Evolutionary conservation across 64 coral and sea anemone genomes (phyloP).

Genomic region (Stichodactyla mertensii): DNA sequence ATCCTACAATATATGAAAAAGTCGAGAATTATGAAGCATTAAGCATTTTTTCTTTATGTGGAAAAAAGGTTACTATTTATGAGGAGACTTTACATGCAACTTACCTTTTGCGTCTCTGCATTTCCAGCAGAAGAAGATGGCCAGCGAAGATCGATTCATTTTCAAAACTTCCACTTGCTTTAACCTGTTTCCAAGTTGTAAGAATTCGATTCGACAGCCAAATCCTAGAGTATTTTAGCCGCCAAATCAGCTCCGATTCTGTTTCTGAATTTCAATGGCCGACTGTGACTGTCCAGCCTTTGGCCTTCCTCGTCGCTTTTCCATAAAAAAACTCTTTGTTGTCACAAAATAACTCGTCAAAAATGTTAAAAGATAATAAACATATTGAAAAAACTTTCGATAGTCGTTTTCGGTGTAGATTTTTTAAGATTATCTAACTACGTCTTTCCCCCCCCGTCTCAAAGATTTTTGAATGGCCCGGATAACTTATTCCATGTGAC

Average conservation of each 20-base stretch:
- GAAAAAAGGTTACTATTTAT: no score
- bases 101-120: no score
- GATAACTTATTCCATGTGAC: slow-evolving; percentile 1
- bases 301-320: not conserved
- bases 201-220: no score
- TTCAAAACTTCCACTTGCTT: no score
- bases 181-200: no score
- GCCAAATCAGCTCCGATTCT: not conserved
- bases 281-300: not conserved
- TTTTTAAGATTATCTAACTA: not conserved
- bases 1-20: no score
- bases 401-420: not conserved
- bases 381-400: not conserved
- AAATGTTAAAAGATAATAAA: not conserved
- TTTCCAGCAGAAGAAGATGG: no score
- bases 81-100: no score
- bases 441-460: not conserved
- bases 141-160: no score
- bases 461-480: slow-evolving; percentile 8
- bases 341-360: not conserved
- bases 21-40: no score
- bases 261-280: not conserved
- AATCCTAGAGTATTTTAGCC: no score
- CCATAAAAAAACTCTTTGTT: not conserved
- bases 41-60: no score